Conservation (phyloP, 2,888 invertebrate genomes). For the Alentia gelatinosa region DNA sequence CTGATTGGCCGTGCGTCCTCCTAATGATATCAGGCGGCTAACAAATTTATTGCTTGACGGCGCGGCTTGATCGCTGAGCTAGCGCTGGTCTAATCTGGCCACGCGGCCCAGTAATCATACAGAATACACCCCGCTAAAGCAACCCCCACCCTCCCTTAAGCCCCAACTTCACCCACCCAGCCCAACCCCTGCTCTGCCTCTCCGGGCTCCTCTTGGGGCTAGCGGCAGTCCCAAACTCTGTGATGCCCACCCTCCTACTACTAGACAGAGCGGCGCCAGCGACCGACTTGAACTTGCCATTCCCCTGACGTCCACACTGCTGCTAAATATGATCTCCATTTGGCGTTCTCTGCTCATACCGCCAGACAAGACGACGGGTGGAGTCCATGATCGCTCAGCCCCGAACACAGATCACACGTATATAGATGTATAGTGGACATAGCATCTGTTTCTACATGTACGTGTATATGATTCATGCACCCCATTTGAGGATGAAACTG, state of each 20-base stretch:
- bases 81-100: conserved; percentile 21
- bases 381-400: too few species aligned
- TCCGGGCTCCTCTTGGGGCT: not conserved
- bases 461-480: too few species aligned
- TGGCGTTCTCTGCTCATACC: too few species aligned
- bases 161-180: not conserved
- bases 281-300: not conserved
- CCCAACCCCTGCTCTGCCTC: not conserved
- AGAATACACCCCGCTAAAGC: not conserved
- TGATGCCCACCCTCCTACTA: not conserved
- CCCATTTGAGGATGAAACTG: too few species aligned
- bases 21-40: conserved; percentile 42
- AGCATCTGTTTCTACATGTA: too few species aligned
- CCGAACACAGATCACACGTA: too few species aligned
- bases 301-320: not conserved
- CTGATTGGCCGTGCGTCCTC: not conserved
- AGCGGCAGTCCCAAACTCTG: not conserved
- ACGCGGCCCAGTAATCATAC: not conserved
- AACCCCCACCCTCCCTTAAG: not conserved
- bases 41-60: conserved; percentile 42
- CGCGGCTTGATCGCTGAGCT: conserved; percentile 32
- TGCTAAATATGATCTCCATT: not conserved
- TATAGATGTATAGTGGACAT: too few species aligned
- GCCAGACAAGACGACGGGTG: too few species aligned
- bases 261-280: not conserved